Conservation (phyloP, 2,888 invertebrate species). For the Ophion costatus region DNA sequence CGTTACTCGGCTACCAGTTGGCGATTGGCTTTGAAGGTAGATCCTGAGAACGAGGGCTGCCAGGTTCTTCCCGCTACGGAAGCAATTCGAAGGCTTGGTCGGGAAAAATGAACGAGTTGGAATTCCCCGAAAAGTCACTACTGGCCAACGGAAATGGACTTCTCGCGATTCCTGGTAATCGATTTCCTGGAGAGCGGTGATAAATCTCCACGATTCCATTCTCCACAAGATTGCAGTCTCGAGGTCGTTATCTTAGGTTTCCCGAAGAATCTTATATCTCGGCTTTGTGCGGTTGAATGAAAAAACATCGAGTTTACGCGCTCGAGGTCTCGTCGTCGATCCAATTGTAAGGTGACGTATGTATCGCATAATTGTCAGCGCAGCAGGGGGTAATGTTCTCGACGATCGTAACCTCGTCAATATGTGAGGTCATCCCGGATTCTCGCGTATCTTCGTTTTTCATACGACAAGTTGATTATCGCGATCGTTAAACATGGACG, state of each 20-base stretch:
- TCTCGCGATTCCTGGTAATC: conserved; percentile 4
- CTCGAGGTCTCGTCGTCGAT: conserved; percentile 24
- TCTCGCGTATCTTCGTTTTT: neutral
- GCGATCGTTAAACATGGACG: neutral
- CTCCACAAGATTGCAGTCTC: neutral
- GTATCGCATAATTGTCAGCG: conserved; percentile 10
- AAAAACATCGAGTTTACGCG: neutral
- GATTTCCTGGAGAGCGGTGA: conserved; percentile 5
- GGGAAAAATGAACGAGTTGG: neutral
- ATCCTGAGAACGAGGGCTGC: neutral
- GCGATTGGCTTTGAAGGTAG: too few relatives aligned
- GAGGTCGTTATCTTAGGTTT: conserved; percentile 7
- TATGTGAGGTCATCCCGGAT: conserved; percentile 2
- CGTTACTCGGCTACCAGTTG: too few relatives aligned
- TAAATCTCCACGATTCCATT: conserved; percentile 6
- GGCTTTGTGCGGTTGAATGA: neutral
- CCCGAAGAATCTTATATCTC: conserved; percentile 12
- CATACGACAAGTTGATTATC: neutral
- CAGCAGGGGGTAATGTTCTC: conserved; percentile 19
- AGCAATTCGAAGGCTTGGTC: neutral
- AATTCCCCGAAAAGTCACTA: neutral
- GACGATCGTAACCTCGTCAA: conserved; percentile 15
- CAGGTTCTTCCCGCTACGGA: neutral
- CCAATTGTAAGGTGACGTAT: conserved; percentile 12
- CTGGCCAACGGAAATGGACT: neutral